phyloP scores from a whole-genome alignment of 2,888 invertebrate species.

The Meganola albula region DNA sequence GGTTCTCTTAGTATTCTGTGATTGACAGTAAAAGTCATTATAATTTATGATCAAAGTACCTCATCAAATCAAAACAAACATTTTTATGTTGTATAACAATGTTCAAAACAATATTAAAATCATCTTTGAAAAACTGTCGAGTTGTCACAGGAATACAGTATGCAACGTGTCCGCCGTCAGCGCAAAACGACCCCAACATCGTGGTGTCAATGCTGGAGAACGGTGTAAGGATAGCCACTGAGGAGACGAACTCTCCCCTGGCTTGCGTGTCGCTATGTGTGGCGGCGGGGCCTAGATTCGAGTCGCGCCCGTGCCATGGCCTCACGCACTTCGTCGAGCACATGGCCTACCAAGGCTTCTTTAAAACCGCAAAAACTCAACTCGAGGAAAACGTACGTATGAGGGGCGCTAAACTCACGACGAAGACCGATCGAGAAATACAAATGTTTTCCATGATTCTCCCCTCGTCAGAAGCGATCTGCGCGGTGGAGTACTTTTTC shows the following conservation, averaged over 20 bases:
- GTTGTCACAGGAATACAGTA: too few species aligned
- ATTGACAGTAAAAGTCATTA: too few species aligned
- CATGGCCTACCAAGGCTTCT: constrained; percentile 50
- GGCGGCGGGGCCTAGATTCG: constrained; percentile 52
- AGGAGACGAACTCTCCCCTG: constrained; percentile 33
- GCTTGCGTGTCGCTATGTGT: constrained; percentile 43
- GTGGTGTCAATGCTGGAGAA: constrained; percentile 36
- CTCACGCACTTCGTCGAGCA: constrained; percentile 59
- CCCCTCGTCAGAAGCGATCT: constrained; percentile 18
- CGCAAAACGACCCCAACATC: constrained; percentile 16
- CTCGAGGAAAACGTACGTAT: constrained; percentile 28
- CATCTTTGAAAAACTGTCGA: too few species aligned
- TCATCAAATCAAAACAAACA: constrained; percentile 2
- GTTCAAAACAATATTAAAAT: constrained; percentile 11
- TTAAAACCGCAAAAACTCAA: constrained; percentile 17
- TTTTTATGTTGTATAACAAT: constrained; percentile 9
- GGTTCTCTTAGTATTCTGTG: too few species aligned
- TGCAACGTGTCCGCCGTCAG: neutral
- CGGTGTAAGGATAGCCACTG: constrained; percentile 48
- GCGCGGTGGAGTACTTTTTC: constrained; percentile 32
- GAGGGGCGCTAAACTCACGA: constrained; percentile 37
- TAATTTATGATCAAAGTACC: too few species aligned
- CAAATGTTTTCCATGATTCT: constrained; percentile 43
- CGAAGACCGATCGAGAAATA: constrained; percentile 45
- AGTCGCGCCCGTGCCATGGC: constrained; percentile 46